These are phyloP conservation scores for Pterocles burchelli DNA, from an alignment of 2,113 vertebrate genomes.

Conservation along the genomic window DNA sequence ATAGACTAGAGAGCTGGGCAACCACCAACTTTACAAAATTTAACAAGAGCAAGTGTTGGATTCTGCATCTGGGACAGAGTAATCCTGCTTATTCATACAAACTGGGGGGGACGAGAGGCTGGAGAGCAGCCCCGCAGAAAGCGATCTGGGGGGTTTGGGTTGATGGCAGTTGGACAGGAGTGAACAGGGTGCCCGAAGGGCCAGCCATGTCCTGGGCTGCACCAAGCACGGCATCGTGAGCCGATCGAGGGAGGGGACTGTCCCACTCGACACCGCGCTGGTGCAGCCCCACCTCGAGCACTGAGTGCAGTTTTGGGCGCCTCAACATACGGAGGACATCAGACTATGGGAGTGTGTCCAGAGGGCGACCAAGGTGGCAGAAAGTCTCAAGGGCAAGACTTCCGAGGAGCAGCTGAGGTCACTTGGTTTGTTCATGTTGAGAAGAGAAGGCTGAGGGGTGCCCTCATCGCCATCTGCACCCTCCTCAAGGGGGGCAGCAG, in stretches of 20 bases:
- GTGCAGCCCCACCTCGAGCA: background rate
- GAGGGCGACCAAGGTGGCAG: background rate
- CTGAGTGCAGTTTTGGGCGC: background rate
- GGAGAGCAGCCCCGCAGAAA: accelerated
- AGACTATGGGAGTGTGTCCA: background rate
- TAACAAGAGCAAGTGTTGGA: background rate
- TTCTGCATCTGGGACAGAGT: background rate
- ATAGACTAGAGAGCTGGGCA: background rate
- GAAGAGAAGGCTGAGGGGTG: background rate
- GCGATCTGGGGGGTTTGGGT: background rate
- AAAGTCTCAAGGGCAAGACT: too few species aligned
- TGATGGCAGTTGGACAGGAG: background rate
- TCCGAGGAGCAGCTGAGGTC: too few species aligned
- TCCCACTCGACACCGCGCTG: background rate
- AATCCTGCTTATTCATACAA: background rate
- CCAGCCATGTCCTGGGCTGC: background rate
- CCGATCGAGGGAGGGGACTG: background rate
- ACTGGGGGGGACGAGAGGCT: background rate
- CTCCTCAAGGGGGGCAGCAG: background rate
- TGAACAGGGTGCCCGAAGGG: background rate
- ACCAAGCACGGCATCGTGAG: background rate
- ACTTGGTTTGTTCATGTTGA: too few species aligned
- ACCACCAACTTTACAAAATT: background rate
- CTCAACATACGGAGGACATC: background rate
- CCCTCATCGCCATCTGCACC: background rate